A percentile compares a stretch with the other conserved stretches of the same genome.
Conservation (phyloP, 1,140 invertebrate species). For the Cydia amplana region DNA sequence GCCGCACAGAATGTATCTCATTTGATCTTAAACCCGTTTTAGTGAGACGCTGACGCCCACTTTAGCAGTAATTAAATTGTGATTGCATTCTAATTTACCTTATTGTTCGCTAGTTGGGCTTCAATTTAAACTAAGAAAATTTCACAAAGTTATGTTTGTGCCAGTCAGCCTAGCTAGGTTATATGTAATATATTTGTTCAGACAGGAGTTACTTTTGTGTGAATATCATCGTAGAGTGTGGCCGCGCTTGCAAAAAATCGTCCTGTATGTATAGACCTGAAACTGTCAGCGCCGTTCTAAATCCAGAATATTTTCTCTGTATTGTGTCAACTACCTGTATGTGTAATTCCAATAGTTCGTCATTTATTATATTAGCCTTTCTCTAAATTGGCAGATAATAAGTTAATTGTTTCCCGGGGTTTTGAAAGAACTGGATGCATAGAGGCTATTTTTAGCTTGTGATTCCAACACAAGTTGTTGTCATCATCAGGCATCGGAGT, state of each 20-base stretch:
- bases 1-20: constrained; percentile 23
- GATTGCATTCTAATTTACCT: constrained; percentile 33
- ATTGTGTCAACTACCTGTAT: too few relatives aligned
- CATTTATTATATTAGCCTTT: too few relatives aligned
- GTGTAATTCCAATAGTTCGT: too few relatives aligned
- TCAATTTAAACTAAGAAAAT: background rate
- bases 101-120: background rate
- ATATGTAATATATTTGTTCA: too few relatives aligned
- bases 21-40: constrained; percentile 27
- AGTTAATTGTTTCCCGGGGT: background rate
- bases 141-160: background rate
- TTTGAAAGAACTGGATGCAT: background rate
- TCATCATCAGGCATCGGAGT: too few relatives aligned
- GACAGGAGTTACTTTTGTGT: too few relatives aligned
- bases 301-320: too few relatives aligned
- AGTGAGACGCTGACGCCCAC: background rate
- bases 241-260: too few relatives aligned
- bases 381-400: too few relatives aligned
- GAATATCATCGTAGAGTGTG: too few relatives aligned
- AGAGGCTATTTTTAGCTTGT: background rate
- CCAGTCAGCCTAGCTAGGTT: background rate
- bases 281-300: too few relatives aligned
- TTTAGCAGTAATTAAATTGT: constrained; percentile 33
- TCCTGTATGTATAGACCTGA: too few relatives aligned
- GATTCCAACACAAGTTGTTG: background rate